Conservation (phyloP, 35 echinoderm and acorn worm genomes). For the Lytechinus variegatus region DNA sequence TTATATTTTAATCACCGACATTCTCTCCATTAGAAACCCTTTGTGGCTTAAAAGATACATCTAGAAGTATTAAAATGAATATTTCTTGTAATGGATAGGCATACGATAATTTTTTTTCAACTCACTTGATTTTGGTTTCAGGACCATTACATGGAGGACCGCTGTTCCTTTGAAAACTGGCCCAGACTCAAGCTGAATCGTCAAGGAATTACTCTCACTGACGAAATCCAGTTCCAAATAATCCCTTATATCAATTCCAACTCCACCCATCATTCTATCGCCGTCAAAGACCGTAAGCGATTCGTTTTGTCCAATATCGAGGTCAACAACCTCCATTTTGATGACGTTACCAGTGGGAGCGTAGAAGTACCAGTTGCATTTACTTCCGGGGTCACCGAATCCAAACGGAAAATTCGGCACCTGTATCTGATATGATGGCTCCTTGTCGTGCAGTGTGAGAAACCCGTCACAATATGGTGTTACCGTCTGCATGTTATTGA, state of each 20-base stretch:
- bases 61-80: no score
- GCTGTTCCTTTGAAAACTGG: conserved; percentile 37
- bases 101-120: background rate
- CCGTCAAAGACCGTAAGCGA: conserved; percentile 11
- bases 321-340: conserved; percentile 16
- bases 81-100: no score
- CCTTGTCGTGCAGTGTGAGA: background rate
- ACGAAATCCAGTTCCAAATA: background rate
- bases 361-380: conserved; percentile 6
- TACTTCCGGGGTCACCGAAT: background rate
- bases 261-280: background rate
- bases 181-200: background rate
- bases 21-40: no score
- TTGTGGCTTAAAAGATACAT: no score
- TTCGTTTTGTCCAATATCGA: conserved; percentile 19
- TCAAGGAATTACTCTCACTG: background rate
- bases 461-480: conserved; percentile 34
- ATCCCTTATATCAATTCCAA: background rate
- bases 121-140: background rate
- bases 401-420: background rate
- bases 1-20: no score
- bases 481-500: background rate
- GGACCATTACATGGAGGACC: background rate
- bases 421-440: background rate
- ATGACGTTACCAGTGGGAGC: background rate